Percentiles rank a stretch among this genome's conserved stretches.
Evolutionary conservation across 30 jellyfish, hydroid and myxozoan species (phyloP).

Genomic region (Aurelia sp.): DNA sequence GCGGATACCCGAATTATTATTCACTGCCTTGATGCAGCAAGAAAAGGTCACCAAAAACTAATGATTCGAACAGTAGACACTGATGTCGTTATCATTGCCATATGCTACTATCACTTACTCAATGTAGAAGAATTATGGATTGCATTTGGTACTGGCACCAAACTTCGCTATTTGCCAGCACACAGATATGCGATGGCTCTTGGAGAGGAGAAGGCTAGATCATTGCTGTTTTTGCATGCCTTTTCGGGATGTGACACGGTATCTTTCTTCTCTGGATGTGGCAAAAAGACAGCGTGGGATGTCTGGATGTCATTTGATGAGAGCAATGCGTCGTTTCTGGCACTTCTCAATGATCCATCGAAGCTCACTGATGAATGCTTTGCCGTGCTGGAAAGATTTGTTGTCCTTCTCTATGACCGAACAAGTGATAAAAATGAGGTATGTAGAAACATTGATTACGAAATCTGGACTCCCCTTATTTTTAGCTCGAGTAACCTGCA

Average conservation of each 20-base stretch:
- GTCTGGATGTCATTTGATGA: slow-evolving; percentile 18
- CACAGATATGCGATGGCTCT: slow-evolving; percentile 4
- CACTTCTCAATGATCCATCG: slow-evolving; percentile 41
- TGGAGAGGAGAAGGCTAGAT: slow-evolving; percentile 12
- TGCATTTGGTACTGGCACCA: slow-evolving; percentile 18
- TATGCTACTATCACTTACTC: slow-evolving; percentile 25
- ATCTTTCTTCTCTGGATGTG: slow-evolving; percentile 54
- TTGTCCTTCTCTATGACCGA: too few relatives aligned
- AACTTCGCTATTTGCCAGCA: slow-evolving; percentile 30
- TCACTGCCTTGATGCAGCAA: slow-evolving; percentile 23
- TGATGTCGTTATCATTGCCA: slow-evolving; percentile 28
- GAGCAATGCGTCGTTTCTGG: slow-evolving; percentile 12
- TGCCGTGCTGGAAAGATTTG: slow-evolving; percentile 23
- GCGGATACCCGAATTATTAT: too few relatives aligned
- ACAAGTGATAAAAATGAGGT: too few relatives aligned
- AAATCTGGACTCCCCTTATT: too few relatives aligned
- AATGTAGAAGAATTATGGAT: slow-evolving; percentile 30
- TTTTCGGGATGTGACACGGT: slow-evolving; percentile 51
- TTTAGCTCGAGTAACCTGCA: too few relatives aligned
- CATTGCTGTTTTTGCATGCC: slow-evolving; percentile 29
- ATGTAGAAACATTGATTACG: too few relatives aligned
- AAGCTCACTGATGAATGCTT: slow-evolving; percentile 41
- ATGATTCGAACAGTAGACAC: too few relatives aligned
- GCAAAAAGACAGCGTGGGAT: slow-evolving; percentile 53
- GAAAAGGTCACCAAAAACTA: too few relatives aligned